phyloP scores from a whole-genome alignment of 1,140 invertebrate genomes.

The Archegozetes longisetosus region DNA sequence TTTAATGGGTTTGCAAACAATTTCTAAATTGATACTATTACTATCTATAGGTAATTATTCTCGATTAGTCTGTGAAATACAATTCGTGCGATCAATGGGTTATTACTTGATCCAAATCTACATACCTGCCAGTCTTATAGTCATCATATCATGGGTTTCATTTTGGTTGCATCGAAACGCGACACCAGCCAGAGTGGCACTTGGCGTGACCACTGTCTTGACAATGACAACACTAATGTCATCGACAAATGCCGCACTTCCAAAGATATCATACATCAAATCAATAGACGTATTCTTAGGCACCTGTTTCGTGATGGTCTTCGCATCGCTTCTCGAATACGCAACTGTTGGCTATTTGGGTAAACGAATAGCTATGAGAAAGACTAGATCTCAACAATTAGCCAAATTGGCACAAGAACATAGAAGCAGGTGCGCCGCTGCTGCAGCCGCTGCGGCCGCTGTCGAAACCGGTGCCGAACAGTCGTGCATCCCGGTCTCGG shows the following conservation, averaged over 20 bases:
- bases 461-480: conserved; percentile 11
- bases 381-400: conserved; percentile 65
- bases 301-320: conserved; percentile 30
- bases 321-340: conserved; percentile 41
- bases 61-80: conserved; percentile 87
- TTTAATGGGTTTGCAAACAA: background rate
- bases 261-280: conserved; percentile 35
- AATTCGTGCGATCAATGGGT: conserved; percentile 93
- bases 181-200: conserved; percentile 83
- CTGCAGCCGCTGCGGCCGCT: conserved; percentile 15
- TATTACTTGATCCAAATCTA: conserved; percentile 99
- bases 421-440: conserved; percentile 17
- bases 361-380: conserved; percentile 84
- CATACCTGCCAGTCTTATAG: conserved; percentile 94
- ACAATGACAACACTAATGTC: conserved; percentile 38
- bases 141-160: conserved; percentile 96
- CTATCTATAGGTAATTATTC: conserved; percentile 76
- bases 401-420: conserved; percentile 75
- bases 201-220: conserved; percentile 49
- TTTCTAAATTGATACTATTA: background rate
- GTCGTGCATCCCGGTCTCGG: background rate
- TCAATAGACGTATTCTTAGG: conserved; percentile 85
- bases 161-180: conserved; percentile 90
- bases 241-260: conserved; percentile 34
- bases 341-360: conserved; percentile 88